Percentiles rank a stretch among this genome's conserved stretches.
Evolutionary conservation across 2,888 invertebrate species (phyloP).

Genomic region (Lochmaea capreae): DNA sequence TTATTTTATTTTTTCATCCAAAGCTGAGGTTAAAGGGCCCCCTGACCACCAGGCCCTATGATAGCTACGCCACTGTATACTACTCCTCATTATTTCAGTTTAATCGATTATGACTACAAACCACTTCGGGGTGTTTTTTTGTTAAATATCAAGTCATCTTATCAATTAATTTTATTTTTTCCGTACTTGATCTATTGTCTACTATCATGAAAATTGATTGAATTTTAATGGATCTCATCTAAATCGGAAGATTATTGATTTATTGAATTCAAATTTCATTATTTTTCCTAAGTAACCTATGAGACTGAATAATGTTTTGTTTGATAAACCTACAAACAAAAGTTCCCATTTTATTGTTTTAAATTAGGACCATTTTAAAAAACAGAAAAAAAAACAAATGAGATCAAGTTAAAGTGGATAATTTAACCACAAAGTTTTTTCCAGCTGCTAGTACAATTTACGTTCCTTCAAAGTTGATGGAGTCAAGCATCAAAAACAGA

Average conservation of each 20-base stretch:
- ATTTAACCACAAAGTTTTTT: too few relatives aligned
- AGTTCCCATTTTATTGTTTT: neutral
- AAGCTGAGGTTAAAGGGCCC: too few relatives aligned
- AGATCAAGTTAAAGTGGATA: too few relatives aligned
- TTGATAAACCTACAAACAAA: neutral
- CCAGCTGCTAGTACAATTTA: too few relatives aligned
- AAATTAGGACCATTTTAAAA: neutral
- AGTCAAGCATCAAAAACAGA: too few relatives aligned
- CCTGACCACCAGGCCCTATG: too few relatives aligned
- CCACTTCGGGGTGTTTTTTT: conserved; percentile 21
- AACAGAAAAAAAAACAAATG: neutral
- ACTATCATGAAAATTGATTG: conserved; percentile 38
- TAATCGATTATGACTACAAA: conserved; percentile 24
- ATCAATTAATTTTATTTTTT: conserved; percentile 40
- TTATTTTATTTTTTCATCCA: too few relatives aligned
- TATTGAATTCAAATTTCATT: neutral
- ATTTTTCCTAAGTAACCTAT: neutral
- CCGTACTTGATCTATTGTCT: conserved; percentile 17
- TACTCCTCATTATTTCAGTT: neutral
- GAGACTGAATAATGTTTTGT: neutral
- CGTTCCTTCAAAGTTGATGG: too few relatives aligned
- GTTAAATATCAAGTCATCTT: conserved; percentile 41
- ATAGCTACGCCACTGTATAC: too few relatives aligned
- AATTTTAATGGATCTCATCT: conserved; percentile 19
- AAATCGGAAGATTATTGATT: neutral